Evolutionary conservation across 2,797 vertebrate species (phyloP).

Genomic region (Heliangelus exortis): DNA sequence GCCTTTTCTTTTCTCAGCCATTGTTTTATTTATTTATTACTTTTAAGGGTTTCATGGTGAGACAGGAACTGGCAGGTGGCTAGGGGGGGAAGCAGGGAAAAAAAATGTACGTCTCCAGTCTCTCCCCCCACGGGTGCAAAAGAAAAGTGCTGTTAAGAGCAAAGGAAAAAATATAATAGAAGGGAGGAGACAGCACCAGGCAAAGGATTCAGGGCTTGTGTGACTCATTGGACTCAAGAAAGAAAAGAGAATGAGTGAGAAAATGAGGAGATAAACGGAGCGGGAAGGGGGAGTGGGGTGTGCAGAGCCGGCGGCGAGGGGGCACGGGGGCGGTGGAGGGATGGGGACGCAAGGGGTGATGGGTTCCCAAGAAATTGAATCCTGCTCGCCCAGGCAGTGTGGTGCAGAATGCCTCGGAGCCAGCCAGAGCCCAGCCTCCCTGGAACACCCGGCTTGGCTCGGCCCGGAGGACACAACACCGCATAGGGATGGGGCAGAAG

Average conservation of each 20-base stretch:
- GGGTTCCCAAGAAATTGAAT: neutral
- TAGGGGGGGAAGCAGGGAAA: neutral
- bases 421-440: neutral
- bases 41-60: constrained; percentile 55
- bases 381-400: neutral
- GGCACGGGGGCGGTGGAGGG: neutral
- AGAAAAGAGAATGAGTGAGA: constrained; percentile 56
- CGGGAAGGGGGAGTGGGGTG: neutral
- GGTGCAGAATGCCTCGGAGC: neutral
- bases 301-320: neutral
- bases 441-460: neutral
- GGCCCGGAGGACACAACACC: neutral
- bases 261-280: constrained; percentile 52
- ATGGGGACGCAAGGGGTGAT: neutral
- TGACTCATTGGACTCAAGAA: constrained; percentile 59
- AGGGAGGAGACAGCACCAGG: constrained; percentile 53
- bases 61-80: constrained; percentile 13
- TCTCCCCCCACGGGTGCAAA: constrained; percentile 37
- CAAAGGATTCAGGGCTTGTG: constrained; percentile 58
- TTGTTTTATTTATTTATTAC: constrained; percentile 69
- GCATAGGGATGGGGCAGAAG: rapidly evolving
- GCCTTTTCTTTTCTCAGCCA: constrained; percentile 52
- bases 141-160: constrained; percentile 51
- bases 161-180: constrained; percentile 63
- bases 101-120: neutral